Evolutionary conservation across 2,888 invertebrate genomes (phyloP), one percentile per base, ranked within the genome.

Genomic region (Cepaea hortensis): DNA sequence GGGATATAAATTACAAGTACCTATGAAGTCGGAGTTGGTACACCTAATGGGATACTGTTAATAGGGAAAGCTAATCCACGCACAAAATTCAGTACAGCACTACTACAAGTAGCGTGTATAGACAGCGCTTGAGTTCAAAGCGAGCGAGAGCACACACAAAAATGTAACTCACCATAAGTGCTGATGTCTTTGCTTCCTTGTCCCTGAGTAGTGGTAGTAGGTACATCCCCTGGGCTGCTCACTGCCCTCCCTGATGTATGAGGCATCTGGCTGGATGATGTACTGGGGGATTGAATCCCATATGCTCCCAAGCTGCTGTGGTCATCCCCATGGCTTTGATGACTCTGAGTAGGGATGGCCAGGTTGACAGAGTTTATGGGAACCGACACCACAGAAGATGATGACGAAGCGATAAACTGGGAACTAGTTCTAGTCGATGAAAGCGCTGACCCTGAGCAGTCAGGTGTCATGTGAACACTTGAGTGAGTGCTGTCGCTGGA

Each of bases 121-220:
- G 35, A 35, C 35, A 35, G 35, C 35, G 35, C 35, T 35, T 35
- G 35, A 35, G 35, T 35, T 35, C 35, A 35, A 35, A 35, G 35
- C 0, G 35, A 35, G 35, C 35, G 35, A 35, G 35, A 1, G 35
- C 35, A n/a, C 35, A 35, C n/a, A 35, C 0, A 35, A 35, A 35
- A 9, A 55, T 55, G 48, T 11, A 48, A 73, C 82, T 82, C 35
- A 82, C 82, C 82, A 82, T 55, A 82, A 82, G 20, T 35, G n/a
- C 18, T 81, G 50, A 46, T 72, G 73, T 35, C 73, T 35, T 73
- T 82, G 50, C 82, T 82, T 70, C 82, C 82, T 23, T 82, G 82
- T 82, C 82, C 73, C 72, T 82, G 82, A 82, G 82, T 82, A 72
- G 82, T 82, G 11, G 72, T 82, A 7, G 82, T 70, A 35, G 82